Evolutionary conservation across 2,113 vertebrate genomes (phyloP), one percentile per base, ranked within the genome.

Genomic region (Tachysurus fulvidraco): DNA sequence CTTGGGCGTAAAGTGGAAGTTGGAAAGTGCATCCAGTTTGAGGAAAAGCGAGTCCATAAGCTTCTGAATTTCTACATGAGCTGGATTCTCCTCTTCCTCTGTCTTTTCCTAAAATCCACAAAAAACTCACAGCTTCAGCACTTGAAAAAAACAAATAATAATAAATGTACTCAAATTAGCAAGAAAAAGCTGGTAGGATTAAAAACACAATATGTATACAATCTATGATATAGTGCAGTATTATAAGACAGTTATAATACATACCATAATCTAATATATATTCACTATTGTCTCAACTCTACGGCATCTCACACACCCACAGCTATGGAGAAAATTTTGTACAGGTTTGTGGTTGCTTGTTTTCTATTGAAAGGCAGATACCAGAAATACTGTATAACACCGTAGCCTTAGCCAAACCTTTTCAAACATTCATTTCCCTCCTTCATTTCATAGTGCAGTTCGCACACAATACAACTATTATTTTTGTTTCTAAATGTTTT

Each of bases 1-100:
- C 91, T 97, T 99, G 11, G 98, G 98, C 81, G 94, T 98, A 88
- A 99, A 99, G 91, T 99, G 97, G 91, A 99, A 99, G 93, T 99
- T 97, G 81, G 97, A 99, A 41, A 99, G 97, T 0, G 98, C 97
- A 52, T 99, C 98, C 90, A 99, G 89, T 84, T 99, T 97, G 16
- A 97, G 89, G 92, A 99, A 99, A 23, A 99, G 96, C 0, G 95
- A 94, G 87, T 99, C 97, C 97, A 99, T 98, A 82, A 96, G 94
- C 87, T 97, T 97, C 92, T 97, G 96, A 88, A 99, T 98, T 93
- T 97, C 97, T n/a, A 93, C 92, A 87, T 99, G 97, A 23, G 96
- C 94, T 9, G 97, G 96, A 85, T 97, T 98, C 93, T 98, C 97
- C 54, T 97, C 95, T 73, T 97, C 97, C 88, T 94, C 95, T 0